These are phyloP conservation scores for Mycetomoellerius zeteki DNA, from an alignment of 1,140 invertebrate species.

Conservation along the genomic window DNA sequence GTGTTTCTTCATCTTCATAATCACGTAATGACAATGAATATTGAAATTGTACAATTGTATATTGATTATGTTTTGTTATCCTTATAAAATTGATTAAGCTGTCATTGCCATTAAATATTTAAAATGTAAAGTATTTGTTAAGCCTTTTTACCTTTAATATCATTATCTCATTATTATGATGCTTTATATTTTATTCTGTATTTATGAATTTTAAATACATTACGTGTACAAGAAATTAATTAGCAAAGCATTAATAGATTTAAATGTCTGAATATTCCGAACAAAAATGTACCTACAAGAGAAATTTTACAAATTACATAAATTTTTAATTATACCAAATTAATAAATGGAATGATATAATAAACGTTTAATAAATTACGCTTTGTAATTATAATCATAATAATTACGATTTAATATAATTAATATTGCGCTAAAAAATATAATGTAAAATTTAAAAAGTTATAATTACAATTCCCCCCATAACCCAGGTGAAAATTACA, in stretches of 20 bases:
- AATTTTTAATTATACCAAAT: slow-evolving; percentile 13
- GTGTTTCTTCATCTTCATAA: neutral
- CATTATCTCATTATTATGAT: neutral
- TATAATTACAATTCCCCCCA: no score
- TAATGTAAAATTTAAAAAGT: neutral
- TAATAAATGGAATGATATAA: neutral
- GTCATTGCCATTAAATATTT: neutral
- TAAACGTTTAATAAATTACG: slow-evolving; percentile 9
- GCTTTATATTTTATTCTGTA: neutral
- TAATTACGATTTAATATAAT: neutral
- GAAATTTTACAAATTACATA: slow-evolving; percentile 1
- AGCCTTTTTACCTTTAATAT: neutral
- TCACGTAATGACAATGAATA: neutral
- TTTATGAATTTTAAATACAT: slow-evolving; percentile 7
- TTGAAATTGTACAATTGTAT: neutral
- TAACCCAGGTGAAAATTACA: no score
- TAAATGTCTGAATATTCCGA: slow-evolving; percentile 5
- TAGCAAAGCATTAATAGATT: neutral
- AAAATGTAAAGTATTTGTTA: neutral
- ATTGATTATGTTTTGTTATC: neutral
- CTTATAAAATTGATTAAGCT: neutral
- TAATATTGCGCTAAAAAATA: slow-evolving; percentile 13
- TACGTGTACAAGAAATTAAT: slow-evolving; percentile 16
- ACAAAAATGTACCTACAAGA: neutral
- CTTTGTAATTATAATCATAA: neutral